phyloP scores from a whole-genome alignment of 2,113 vertebrate genomes.

The Platichthys stellatus region DNA sequence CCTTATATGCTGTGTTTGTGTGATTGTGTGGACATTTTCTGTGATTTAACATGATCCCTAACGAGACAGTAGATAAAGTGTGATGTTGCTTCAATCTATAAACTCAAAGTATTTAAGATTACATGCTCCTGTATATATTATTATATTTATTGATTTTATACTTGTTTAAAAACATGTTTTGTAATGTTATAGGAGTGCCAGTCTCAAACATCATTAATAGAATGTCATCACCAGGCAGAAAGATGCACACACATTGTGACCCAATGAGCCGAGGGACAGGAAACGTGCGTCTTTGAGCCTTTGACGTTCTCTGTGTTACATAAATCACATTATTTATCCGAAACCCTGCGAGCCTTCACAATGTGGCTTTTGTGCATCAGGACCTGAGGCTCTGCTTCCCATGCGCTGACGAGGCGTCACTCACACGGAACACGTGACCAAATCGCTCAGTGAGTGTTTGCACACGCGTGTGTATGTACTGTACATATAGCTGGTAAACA shows the following conservation, averaged over 20 bases:
- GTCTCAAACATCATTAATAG: background rate
- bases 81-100: background rate
- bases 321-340: conserved; percentile 59
- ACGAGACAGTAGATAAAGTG: background rate
- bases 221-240: background rate
- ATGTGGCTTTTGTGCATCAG: conserved; percentile 44
- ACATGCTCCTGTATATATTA: background rate
- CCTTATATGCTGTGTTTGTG: background rate
- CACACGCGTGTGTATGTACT: background rate
- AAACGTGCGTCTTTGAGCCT: conserved; percentile 17
- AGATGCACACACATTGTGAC: conserved; percentile 9
- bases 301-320: conserved; percentile 49
- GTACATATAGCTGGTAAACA: background rate
- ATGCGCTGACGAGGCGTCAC: conserved; percentile 22
- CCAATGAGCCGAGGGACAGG: conserved; percentile 26
- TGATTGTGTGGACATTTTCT: background rate
- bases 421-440: conserved; percentile 8
- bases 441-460: background rate
- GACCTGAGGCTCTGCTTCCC: conserved; percentile 35
- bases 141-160: too few species aligned
- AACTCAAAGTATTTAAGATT: background rate
- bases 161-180: too few species aligned
- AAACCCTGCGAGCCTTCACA: conserved; percentile 35
- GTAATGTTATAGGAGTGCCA: too few species aligned
- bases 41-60: background rate